phyloP scores from a whole-genome alignment of 2,888 invertebrate genomes.

The Hydropsyche betteni region DNA sequence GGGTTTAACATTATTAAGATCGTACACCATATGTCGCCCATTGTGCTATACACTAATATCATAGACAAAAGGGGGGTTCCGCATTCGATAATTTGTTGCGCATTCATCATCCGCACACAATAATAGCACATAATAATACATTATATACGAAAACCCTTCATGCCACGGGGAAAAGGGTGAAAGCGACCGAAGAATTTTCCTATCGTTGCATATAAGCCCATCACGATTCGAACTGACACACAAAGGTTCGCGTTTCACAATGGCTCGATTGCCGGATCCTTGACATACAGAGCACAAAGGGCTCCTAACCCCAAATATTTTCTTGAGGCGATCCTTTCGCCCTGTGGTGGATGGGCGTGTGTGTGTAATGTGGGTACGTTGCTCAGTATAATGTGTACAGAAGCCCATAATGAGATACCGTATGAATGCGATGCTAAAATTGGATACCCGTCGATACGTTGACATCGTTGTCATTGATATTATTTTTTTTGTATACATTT shows the following conservation, averaged over 20 bases:
- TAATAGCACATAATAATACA: too few relatives aligned
- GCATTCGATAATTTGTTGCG: too few relatives aligned
- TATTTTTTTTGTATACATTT: neutral
- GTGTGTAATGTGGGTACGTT: neutral
- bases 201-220: slow-evolving; percentile 18
- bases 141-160: too few relatives aligned
- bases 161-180: neutral
- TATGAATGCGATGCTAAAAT: slow-evolving; percentile 2
- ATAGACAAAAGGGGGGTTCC: too few relatives aligned
- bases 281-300: slow-evolving; percentile 27
- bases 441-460: slow-evolving; percentile 10
- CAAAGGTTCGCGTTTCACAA: slow-evolving; percentile 32
- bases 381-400: too few relatives aligned
- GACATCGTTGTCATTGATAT: neutral
- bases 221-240: slow-evolving; percentile 26
- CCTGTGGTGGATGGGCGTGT: neutral
- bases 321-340: slow-evolving; percentile 6
- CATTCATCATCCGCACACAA: too few relatives aligned
- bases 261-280: slow-evolving; percentile 31
- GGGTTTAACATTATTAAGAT: too few relatives aligned
- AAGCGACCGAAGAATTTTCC: slow-evolving; percentile 14
- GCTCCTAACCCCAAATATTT: slow-evolving; percentile 27
- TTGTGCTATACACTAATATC: too few relatives aligned
- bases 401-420: slow-evolving; percentile 19
- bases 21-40: too few relatives aligned